Base-by-base conservation (phyloP, 2,888 invertebrate genomes). In the Cheilosia variabilis region DNA sequence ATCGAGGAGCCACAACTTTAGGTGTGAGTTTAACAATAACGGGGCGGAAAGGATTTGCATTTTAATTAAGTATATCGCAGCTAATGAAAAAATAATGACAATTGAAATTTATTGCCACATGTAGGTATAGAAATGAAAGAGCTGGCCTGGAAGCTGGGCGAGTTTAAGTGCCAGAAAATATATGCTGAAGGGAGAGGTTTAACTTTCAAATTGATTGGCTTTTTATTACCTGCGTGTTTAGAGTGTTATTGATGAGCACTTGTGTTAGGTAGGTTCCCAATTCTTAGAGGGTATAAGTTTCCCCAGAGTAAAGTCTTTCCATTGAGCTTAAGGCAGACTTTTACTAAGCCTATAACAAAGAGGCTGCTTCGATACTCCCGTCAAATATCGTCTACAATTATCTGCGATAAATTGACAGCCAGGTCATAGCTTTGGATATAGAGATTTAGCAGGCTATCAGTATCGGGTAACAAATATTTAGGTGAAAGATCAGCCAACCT, bases 31-130 rank as follows among this genome's bases (percentile, higher is more conserved):
- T 19, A 68, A 72, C 71, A 76, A 45, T 37, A 34, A 31, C 31
- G 27, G 69, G 58, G 37, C 65, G 47, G 72, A 72, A 80, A 72
- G 71, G 72, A 86, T 81, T 86, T 71, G 55, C 62, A 86, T 81
- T 80, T 43, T 77, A 69, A 69, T 62, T 55, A 53, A 53, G 13
- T 53, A 15, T 53, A 24, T 9, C 37, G 37, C 37, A 13, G 57
- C 57, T 10, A 19, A 17, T 19, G 19, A 15, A 24, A 19, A 19
- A 50, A 50, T 52, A 52, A 52, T 52, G 22, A 24, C 24, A 22
- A 15, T 22, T 22, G 22, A 15, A 24, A 24, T 22, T 24, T 22
- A 24, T 52, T 31, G 17, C 27, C 24, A 24, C 4, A 50, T 10
- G n/a, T 15, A 31, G 17, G 15, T n/a, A 9, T 7, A 31, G 31